Conservation (phyloP, 2,888 invertebrate genomes). For the Ichneumon xanthorius region DNA sequence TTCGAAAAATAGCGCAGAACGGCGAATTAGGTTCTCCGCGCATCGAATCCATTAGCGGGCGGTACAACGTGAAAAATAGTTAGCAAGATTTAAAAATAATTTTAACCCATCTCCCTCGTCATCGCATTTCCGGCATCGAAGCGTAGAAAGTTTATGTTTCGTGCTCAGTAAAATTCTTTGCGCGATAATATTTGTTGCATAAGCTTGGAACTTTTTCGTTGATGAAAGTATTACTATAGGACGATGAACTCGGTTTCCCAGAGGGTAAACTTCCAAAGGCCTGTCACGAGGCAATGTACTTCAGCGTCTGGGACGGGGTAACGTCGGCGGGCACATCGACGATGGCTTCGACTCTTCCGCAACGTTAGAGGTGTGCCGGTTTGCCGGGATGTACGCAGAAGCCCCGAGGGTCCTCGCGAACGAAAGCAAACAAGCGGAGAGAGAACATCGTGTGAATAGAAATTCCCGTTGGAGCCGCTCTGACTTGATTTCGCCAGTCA, state of each 20-base stretch:
- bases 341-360: slow-evolving; percentile 51
- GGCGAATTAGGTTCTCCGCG: too few species aligned
- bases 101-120: neutral
- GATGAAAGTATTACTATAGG: slow-evolving; percentile 41
- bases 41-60: too few species aligned
- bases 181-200: slow-evolving; percentile 41
- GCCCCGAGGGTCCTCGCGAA: slow-evolving; percentile 50
- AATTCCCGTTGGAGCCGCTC: slow-evolving; percentile 70
- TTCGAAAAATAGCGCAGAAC: too few species aligned
- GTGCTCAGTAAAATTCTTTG: neutral
- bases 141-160: neutral
- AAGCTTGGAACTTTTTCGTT: slow-evolving; percentile 21
- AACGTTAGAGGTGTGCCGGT: slow-evolving; percentile 53
- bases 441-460: slow-evolving; percentile 69
- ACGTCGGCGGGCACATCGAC: slow-evolving; percentile 42
- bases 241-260: slow-evolving; percentile 51
- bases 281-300: slow-evolving; percentile 59
- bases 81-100: neutral
- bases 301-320: slow-evolving; percentile 22
- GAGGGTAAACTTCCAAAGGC: slow-evolving; percentile 57
- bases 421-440: slow-evolving; percentile 69
- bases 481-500: slow-evolving; percentile 72
- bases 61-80: neutral
- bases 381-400: slow-evolving; percentile 50
- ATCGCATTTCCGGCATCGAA: neutral